phyloP scores from a whole-genome alignment of 2,888 invertebrate species.

The Isoperla grammatica region DNA sequence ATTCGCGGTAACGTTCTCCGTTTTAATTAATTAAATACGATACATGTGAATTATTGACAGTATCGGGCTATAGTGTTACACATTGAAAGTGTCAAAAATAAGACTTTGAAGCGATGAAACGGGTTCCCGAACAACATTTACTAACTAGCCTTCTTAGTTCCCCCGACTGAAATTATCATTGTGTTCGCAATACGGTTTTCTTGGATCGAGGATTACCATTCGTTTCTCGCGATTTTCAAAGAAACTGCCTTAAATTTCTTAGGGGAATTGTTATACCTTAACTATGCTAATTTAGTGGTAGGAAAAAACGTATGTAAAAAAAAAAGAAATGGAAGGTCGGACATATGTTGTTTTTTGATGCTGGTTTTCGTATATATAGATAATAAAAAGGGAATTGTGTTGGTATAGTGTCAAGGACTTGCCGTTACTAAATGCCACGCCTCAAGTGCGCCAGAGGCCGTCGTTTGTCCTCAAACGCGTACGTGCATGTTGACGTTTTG shows the following conservation, averaged over 20 bases:
- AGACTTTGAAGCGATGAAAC: neutral
- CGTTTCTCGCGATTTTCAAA: neutral
- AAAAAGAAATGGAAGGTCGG: neutral
- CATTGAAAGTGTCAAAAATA: too few species aligned
- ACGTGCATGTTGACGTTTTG: neutral
- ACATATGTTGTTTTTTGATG: neutral
- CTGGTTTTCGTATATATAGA: slow-evolving; percentile 2
- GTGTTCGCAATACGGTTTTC: neutral
- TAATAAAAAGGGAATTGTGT: neutral
- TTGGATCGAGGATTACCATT: neutral
- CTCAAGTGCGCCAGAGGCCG: too few species aligned
- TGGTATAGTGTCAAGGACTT: neutral
- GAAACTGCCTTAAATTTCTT: slow-evolving; percentile 5
- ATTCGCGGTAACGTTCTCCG: too few species aligned
- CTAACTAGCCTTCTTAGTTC: neutral
- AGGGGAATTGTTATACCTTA: neutral
- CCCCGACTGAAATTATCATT: slow-evolving; percentile 7
- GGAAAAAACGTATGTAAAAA: neutral
- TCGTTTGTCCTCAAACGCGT: too few species aligned
- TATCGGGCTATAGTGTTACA: too few species aligned
- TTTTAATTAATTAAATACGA: too few species aligned
- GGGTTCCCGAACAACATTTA: neutral
- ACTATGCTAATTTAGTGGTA: neutral
- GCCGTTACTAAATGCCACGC: too few species aligned
- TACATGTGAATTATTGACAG: too few species aligned